Evolutionary conservation across 2,888 invertebrate genomes (phyloP), one percentile per base, ranked within the genome.

Genomic region (Anodontia alba): DNA sequence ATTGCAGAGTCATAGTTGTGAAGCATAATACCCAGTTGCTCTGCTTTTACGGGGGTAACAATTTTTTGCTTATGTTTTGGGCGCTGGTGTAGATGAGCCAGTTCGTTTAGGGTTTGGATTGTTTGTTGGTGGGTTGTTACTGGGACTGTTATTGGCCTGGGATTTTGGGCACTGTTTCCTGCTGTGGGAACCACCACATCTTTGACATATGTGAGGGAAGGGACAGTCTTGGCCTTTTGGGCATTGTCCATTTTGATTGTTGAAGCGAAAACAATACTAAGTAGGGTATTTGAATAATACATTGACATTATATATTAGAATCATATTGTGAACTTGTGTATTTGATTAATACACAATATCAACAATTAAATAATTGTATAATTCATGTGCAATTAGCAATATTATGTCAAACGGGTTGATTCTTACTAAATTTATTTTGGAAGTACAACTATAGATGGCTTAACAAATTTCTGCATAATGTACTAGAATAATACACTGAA

Each of bases 1-100:
- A 74, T 49, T 20, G 31, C 26, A 33, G 12, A 0, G 62, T 74
- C 71, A 79, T 79, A 79, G 29, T 42, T 42, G 15, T 67, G 10
- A 20, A 78, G 36, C 73, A 46, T 54, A 26, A 43, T 8, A n/a
- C 33, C 26, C 51, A 78, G 33, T 26, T 29, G 29, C n/a, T n/a
- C 20, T 10, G 54, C 68, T 12, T 69, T 54, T 12, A 78, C 49
- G n/a, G 78, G 78, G 8, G 78, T 78, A 38, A 77, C 66, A 51
- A 76, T 70, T 23, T 68, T 31, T 46, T 33, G n/a, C 20, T 29
- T 38, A 68, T 68, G 49, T 46, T 38, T 54, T 68, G 51, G 33
- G 1, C 1, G n/a, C 23, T 46, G 75, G 36, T 75, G 36, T 54
- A 20, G 38, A 26, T 26, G 29, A 10, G 68, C 49, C 17, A 46